Conservation (phyloP, 2,888 invertebrate genomes). For the Neuroscelio doddi region DNA sequence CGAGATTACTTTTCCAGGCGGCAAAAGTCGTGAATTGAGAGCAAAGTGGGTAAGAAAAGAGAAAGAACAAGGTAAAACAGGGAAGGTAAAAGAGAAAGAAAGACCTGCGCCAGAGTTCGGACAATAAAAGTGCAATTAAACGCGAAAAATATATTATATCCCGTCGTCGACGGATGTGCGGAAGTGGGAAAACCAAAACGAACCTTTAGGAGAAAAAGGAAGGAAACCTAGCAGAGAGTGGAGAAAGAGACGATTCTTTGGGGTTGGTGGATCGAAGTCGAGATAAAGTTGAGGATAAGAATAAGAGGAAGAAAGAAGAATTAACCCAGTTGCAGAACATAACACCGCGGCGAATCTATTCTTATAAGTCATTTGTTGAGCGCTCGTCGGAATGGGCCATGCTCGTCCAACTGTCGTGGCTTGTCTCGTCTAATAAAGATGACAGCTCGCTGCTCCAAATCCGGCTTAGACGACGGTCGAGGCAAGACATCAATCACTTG, state of each 20-base stretch:
- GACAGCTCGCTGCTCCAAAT: slow-evolving; percentile 38
- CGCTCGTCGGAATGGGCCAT: slow-evolving; percentile 48
- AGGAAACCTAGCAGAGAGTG: too few species aligned
- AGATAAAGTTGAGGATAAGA: slow-evolving; percentile 37
- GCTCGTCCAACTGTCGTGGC: slow-evolving; percentile 30
- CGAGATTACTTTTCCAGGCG: slow-evolving; percentile 30
- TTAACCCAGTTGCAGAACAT: slow-evolving; percentile 63
- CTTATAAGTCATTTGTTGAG: slow-evolving; percentile 52
- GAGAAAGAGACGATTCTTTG: slow-evolving; percentile 13
- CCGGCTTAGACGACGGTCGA: slow-evolving; percentile 28
- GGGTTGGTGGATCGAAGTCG: slow-evolving; percentile 16
- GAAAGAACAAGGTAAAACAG: slow-evolving; percentile 2
- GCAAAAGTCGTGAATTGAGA: slow-evolving; percentile 37
- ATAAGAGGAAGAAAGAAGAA: slow-evolving; percentile 50
- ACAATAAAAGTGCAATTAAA: slow-evolving; percentile 63
- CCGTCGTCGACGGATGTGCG: slow-evolving; percentile 23
- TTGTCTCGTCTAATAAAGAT: slow-evolving; percentile 50
- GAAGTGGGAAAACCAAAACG: slow-evolving; percentile 21
- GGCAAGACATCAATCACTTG: slow-evolving; percentile 17
- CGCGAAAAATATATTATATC: slow-evolving; percentile 55
- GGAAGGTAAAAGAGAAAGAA: not conserved
- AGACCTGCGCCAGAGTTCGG: slow-evolving; percentile 40
- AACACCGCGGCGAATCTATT: slow-evolving; percentile 58
- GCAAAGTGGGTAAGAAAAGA: slow-evolving; percentile 34
- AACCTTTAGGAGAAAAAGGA: slow-evolving; percentile 12